Evolutionary conservation across 2,888 invertebrate species (phyloP).

Genomic region (Thereva nobilitata): DNA sequence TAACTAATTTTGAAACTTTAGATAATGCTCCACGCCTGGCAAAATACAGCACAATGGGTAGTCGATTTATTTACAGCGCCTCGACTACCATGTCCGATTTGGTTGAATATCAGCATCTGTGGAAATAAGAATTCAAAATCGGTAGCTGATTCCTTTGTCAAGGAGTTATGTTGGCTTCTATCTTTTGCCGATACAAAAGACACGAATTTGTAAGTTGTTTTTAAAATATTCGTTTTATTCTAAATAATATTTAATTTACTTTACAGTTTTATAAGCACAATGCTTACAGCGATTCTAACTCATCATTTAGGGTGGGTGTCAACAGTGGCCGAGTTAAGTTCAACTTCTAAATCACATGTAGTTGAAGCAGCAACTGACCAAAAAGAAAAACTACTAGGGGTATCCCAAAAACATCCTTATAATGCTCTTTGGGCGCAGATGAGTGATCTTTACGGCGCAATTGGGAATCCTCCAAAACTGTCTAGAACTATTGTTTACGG

Average conservation of each 20-base stretch:
- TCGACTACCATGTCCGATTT: slow-evolving; percentile 67
- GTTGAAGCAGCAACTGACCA: slow-evolving; percentile 52
- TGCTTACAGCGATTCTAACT: slow-evolving; percentile 84
- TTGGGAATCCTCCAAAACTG: slow-evolving; percentile 76
- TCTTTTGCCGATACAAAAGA: slow-evolving; percentile 78
- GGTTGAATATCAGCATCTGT: slow-evolving; percentile 64
- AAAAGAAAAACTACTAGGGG: slow-evolving; percentile 61
- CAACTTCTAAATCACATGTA: slow-evolving; percentile 45
- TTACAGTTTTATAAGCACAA: slow-evolving; percentile 86
- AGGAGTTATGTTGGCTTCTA: slow-evolving; percentile 68
- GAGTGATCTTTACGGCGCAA: slow-evolving; percentile 82
- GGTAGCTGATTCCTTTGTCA: slow-evolving; percentile 60
- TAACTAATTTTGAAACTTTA: slow-evolving; percentile 42
- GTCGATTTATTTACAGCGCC: slow-evolving; percentile 71
- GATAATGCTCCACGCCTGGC: slow-evolving; percentile 62
- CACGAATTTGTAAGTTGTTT: slow-evolving; percentile 81
- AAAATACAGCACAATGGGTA: slow-evolving; percentile 61
- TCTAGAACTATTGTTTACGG: slow-evolving; percentile 82
- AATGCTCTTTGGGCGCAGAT: slow-evolving; percentile 91
- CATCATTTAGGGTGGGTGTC: slow-evolving; percentile 92
- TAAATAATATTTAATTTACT: slow-evolving; percentile 41
- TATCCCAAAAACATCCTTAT: slow-evolving; percentile 71
- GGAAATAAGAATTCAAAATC: slow-evolving; percentile 55
- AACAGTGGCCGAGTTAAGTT: slow-evolving; percentile 64
- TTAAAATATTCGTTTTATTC: not conserved